Evolutionary conservation across 1,140 invertebrate genomes (phyloP), one percentile per base, ranked within the genome.

Genomic region (Elymnias hypermnestra): DNA sequence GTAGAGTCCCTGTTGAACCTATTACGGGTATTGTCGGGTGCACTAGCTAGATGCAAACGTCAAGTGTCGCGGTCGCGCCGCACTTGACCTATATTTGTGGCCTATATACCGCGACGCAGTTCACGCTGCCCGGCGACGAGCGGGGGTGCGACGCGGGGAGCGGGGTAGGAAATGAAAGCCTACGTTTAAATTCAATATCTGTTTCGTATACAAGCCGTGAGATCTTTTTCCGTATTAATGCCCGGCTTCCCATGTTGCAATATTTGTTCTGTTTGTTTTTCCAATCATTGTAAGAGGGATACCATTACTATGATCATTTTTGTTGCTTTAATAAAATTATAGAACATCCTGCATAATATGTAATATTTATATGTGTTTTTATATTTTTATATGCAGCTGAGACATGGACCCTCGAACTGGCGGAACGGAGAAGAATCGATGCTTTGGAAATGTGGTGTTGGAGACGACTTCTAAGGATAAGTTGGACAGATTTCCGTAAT

Each of bases 111-210:
- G 3, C 26, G 9, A 29, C 26, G 26, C 26, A 26, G 23, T 9
- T 7, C 23, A 3, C 8, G 23, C 8, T 9, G 10, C 5, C 5
- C 21, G 21, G 21, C 21, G 21, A 8, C 21, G 21, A 8, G 21
- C 21, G 21, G 21, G n/a, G n/a, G n/a, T n/a, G n/a, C n/a, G n/a
- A n/a, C 21, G 21, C 5, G 10, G 9, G 26, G 10, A 1, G 26
- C 9, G 26, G 9, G 26, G 26, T 2, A 9, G 26, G 26, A 29
- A 29, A 29, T 29, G 26, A 29, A 29, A 29, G 26, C 26, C 26
- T 29, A 29, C 26, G 26, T 29, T 29, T 29, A 29, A 29, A 29
- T 29, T 29, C 26, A 29, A 29, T 29, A 29, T 29, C 9, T 29
- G 10, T 29, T 29, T 12, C 26, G 26, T 29, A 26, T 1, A n/a